phyloP scores from a whole-genome alignment of 2,888 invertebrate species.

The Pherbina coryleti region DNA sequence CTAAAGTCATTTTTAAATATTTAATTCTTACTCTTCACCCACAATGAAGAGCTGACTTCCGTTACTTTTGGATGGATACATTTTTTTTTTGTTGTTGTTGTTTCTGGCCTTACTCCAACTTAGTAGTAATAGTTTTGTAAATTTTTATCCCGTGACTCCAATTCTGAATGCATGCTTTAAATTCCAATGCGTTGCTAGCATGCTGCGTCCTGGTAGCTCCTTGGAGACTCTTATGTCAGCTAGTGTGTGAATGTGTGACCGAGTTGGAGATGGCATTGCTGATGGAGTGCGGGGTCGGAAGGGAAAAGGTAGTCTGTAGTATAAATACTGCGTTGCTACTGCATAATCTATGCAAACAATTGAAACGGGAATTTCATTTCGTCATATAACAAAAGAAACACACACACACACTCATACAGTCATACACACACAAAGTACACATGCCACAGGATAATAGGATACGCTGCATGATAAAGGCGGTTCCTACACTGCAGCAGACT shows the following conservation, averaged over 20 bases:
- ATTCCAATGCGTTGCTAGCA: conserved; percentile 25
- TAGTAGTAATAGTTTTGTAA: conserved; percentile 34
- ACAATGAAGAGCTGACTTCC: neutral
- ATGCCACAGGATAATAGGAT: conserved; percentile 43
- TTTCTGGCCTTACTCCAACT: neutral
- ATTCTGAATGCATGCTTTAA: conserved; percentile 20
- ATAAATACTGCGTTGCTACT: conserved; percentile 51
- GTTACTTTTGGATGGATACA: neutral
- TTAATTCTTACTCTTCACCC: neutral
- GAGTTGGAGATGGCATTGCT: neutral
- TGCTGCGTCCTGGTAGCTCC: neutral
- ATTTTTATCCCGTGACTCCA: conserved; percentile 32
- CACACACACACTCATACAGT: conserved; percentile 20
- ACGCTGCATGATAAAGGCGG: conserved; percentile 27
- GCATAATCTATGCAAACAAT: conserved; percentile 65
- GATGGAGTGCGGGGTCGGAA: neutral
- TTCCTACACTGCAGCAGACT: neutral
- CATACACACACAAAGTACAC: conserved; percentile 35
- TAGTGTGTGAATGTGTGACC: neutral
- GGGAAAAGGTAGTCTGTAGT: conserved; percentile 1
- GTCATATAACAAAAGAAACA: conserved; percentile 49
- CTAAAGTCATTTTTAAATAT: no score
- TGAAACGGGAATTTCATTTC: conserved; percentile 59
- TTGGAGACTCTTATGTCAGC: neutral
- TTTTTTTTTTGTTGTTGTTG: neutral